phyloP scores from a whole-genome alignment of 2,113 vertebrate genomes.

The Callorhinus ursinus region DNA sequence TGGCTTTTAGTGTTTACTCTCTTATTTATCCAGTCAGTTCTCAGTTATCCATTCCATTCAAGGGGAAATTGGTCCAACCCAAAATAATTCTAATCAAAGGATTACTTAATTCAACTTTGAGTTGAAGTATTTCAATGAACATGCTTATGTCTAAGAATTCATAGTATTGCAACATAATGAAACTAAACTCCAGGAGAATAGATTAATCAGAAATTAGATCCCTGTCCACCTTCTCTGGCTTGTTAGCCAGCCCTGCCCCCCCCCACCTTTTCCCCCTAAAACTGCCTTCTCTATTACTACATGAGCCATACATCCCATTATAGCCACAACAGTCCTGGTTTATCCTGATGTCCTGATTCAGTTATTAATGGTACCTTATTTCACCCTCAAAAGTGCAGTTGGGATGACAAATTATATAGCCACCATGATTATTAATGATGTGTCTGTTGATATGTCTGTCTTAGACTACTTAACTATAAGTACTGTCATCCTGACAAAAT shows the following conservation, averaged over 20 bases:
- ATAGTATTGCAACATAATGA: conserved; percentile 28
- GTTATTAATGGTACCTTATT: neutral
- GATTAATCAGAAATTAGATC: neutral
- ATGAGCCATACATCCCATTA: neutral
- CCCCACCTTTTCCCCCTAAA: neutral
- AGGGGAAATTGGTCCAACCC: conserved; percentile 22
- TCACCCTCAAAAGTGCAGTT: neutral
- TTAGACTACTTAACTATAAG: neutral
- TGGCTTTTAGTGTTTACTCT: conserved; percentile 66
- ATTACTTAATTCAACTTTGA: conserved; percentile 53
- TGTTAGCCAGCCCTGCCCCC: neutral
- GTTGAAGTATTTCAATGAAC: conserved; percentile 32
- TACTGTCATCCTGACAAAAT: neutral
- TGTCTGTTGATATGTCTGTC: neutral
- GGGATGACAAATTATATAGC: neutral
- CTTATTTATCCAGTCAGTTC: conserved; percentile 67
- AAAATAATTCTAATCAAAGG: conserved; percentile 48
- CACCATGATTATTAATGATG: neutral
- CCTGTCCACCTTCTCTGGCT: neutral
- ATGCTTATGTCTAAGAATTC: conserved; percentile 16
- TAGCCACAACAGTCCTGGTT: neutral
- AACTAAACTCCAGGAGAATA: neutral
- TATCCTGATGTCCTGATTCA: neutral
- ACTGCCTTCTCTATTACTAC: neutral
- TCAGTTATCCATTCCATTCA: conserved; percentile 63